Conservation (phyloP, 2,888 invertebrate genomes). For the Cephalotes varians region DNA sequence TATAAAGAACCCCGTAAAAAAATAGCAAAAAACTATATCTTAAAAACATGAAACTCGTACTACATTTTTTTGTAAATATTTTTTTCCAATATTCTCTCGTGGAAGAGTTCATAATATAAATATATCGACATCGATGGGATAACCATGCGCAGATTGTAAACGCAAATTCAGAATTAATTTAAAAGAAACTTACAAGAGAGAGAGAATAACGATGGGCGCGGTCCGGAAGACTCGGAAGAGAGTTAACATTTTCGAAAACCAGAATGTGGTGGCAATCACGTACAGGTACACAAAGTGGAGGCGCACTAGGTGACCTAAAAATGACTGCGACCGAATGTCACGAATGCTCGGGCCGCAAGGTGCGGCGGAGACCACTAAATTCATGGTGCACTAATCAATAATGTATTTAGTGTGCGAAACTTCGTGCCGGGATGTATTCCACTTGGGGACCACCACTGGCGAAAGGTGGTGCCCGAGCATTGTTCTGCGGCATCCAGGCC, state of each 20-base stretch:
- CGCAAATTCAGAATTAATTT: neutral
- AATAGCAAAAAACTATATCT: neutral
- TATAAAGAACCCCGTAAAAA: neutral
- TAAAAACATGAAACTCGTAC: neutral
- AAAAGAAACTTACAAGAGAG: neutral
- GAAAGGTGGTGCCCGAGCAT: slow-evolving; percentile 44
- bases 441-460: slow-evolving; percentile 4
- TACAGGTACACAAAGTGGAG: neutral
- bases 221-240: neutral
- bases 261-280: neutral
- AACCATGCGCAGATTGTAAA: neutral
- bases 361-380: slow-evolving; percentile 45
- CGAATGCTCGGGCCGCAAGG: slow-evolving; percentile 24
- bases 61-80: neutral
- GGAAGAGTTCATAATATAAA: neutral
- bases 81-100: neutral
- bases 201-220: neutral
- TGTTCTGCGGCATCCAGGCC: slow-evolving; percentile 45
- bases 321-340: slow-evolving; percentile 23
- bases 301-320: slow-evolving; percentile 38
- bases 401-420: slow-evolving; percentile 61
- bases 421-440: slow-evolving; percentile 62
- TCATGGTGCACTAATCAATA: slow-evolving; percentile 68
- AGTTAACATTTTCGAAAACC: slow-evolving; percentile 1
- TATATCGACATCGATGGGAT: neutral